phyloP scores from a whole-genome alignment of 1,140 invertebrate genomes.

The Phocides pigmalion region DNA sequence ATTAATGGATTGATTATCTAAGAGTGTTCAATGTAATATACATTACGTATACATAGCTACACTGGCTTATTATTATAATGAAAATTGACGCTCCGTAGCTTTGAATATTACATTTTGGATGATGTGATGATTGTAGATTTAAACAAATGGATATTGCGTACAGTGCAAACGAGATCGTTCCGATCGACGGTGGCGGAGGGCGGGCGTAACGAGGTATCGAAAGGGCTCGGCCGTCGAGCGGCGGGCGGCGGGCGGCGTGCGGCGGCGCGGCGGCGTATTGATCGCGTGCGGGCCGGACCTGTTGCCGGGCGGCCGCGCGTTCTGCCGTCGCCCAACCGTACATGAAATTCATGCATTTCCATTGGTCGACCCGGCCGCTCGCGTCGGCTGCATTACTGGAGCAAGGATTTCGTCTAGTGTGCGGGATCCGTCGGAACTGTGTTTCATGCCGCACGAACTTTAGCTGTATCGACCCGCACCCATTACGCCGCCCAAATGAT shows the following conservation, averaged over 20 bases:
- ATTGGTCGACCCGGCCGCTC: conserved; percentile 10
- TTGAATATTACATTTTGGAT: neutral
- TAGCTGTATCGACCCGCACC: neutral
- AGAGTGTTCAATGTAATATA: neutral
- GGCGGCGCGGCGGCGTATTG: conserved; percentile 69
- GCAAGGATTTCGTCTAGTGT: conserved; percentile 32
- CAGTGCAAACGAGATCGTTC: conserved; percentile 30
- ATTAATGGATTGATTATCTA: conserved; percentile 1
- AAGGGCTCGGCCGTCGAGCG: conserved; percentile 51
- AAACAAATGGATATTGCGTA: conserved; percentile 15
- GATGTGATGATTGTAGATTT: conserved; percentile 1
- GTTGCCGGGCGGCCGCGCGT: conserved; percentile 68
- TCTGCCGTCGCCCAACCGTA: conserved; percentile 38
- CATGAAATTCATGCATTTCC: conserved; percentile 50
- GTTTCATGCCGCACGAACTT: conserved; percentile 5
- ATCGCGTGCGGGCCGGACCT: conserved; percentile 65
- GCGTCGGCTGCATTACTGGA: conserved; percentile 31
- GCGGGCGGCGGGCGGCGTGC: conserved; percentile 43
- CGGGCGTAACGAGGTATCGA: conserved; percentile 41
- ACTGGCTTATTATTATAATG: neutral
- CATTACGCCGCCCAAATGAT: conserved; percentile 32
- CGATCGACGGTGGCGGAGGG: conserved; percentile 9
- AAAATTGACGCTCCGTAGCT: neutral
- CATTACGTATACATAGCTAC: neutral
- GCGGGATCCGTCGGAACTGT: conserved; percentile 14